Percentiles rank a stretch among this genome's conserved stretches.
Evolutionary conservation across 2,888 invertebrate genomes (phyloP).

Genomic region (Tupiocoris notatus): DNA sequence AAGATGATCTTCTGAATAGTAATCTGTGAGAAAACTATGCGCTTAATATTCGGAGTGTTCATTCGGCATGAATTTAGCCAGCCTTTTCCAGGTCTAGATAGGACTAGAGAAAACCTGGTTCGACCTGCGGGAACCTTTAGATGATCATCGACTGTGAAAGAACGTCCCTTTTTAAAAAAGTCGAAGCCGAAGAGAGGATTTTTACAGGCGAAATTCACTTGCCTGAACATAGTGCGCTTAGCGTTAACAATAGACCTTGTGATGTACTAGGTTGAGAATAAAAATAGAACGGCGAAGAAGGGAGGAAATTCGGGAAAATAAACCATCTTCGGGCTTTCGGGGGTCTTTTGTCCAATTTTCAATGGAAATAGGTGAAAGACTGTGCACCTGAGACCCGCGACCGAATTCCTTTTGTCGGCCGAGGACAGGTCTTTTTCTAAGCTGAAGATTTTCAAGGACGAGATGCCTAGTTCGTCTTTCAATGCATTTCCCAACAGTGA

Average conservation of each 20-base stretch:
- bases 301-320: conserved; percentile 6
- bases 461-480: not conserved
- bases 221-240: conserved; percentile 3
- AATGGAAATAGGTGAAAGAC: conserved; percentile 16
- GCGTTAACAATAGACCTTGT: not conserved
- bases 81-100: too few relatives aligned
- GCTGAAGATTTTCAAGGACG: conserved; percentile 1
- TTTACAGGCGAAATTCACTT: not conserved
- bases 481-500: too few relatives aligned
- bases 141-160: conserved; percentile 20
- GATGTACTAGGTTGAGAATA: conserved; percentile 8
- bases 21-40: too few relatives aligned
- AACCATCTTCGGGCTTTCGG: conserved; percentile 4
- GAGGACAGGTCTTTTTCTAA: conserved; percentile 9
- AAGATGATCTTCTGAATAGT: too few relatives aligned
- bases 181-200: not conserved
- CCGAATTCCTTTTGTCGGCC: conserved; percentile 21
- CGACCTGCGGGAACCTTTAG: too few relatives aligned
- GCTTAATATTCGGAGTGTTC: too few relatives aligned
- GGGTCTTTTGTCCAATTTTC: conserved; percentile 20
- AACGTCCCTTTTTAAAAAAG: conserved; percentile 2
- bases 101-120: too few relatives aligned
- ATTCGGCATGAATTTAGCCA: too few relatives aligned
- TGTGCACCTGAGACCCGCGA: conserved; percentile 11
- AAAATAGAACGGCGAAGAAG: not conserved